Percentiles rank a stretch among this genome's conserved stretches.
Conservation (phyloP, 2,888 invertebrate genomes). For the Watsonalla binaria region DNA sequence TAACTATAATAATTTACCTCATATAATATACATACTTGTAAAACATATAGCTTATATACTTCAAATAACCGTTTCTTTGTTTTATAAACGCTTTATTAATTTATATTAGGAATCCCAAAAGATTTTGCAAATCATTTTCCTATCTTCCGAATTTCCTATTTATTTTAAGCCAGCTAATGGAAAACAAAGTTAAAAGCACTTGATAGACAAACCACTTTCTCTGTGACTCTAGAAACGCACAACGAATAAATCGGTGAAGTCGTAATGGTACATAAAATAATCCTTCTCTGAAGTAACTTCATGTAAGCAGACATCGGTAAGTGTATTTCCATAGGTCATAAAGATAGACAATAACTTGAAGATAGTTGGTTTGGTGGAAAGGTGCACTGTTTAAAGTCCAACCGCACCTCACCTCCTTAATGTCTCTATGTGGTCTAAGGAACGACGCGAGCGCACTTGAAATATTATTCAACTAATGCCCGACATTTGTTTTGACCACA, state of each 20-base stretch:
- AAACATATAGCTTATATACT: background rate
- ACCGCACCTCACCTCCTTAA: constrained; percentile 39
- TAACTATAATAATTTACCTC: no score
- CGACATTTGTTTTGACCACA: constrained; percentile 27
- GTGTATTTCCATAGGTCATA: constrained; percentile 48
- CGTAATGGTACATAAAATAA: background rate
- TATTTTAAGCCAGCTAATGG: no score
- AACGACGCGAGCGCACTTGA: constrained; percentile 21
- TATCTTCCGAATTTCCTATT: no score
- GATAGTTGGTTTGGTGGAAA: constrained; percentile 40
- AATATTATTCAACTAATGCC: constrained; percentile 24
- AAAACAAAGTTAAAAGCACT: no score
- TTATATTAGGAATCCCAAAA: no score
- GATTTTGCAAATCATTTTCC: no score
- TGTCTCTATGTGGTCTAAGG: constrained; percentile 48
- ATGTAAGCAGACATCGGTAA: constrained; percentile 15
- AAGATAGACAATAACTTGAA: constrained; percentile 51
- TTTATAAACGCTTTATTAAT: no score
- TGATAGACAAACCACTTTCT: no score
- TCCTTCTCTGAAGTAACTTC: background rate
- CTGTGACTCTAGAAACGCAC: no score
- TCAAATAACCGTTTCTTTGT: no score
- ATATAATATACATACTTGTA: no score
- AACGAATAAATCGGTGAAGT: no score
- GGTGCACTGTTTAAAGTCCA: constrained; percentile 46